Percentiles rank a stretch among this genome's conserved stretches.
Conservation (phyloP, 2,113 vertebrate species). For the Larimichthys crocea region DNA sequence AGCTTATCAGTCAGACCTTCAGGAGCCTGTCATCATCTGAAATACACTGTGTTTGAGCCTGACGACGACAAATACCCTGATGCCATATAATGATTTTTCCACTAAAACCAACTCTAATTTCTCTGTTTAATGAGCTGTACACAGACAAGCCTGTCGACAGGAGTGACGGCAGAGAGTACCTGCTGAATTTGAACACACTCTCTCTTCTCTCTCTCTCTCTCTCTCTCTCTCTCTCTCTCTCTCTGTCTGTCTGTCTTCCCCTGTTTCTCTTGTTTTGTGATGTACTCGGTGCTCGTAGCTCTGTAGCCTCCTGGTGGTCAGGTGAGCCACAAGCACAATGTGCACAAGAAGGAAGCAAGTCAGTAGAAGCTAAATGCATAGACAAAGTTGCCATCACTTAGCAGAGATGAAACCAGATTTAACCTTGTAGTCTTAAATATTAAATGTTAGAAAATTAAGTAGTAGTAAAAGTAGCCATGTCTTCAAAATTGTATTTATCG, state of each 20-base stretch:
- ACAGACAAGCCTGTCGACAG: neutral
- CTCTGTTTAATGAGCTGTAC: conserved; percentile 29
- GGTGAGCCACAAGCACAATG: conserved; percentile 20
- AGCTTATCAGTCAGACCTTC: conserved; percentile 41
- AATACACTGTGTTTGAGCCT: conserved; percentile 10
- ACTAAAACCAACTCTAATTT: conserved; percentile 20
- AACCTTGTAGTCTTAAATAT: neutral
- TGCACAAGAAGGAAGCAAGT: neutral
- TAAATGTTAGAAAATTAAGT: no score
- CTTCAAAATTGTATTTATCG: no score
- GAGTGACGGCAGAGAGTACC: neutral
- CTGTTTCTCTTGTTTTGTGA: neutral
- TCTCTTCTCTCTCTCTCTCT: neutral
- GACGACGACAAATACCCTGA: conserved; percentile 25
- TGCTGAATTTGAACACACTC: conserved; percentile 15
- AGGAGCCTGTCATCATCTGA: conserved; percentile 48
- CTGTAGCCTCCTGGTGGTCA: conserved; percentile 67
- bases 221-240: neutral
- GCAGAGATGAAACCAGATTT: neutral
- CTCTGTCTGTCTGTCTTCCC: neutral
- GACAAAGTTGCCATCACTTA: neutral
- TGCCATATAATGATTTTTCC: neutral
- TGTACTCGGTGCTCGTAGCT: neutral
- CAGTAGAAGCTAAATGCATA: neutral
- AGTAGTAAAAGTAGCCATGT: no score